Percentiles rank a stretch among this genome's conserved stretches.
These are phyloP conservation scores for Bungarus multicinctus DNA, from an alignment of 2,113 vertebrate species.

Conservation along the genomic window DNA sequence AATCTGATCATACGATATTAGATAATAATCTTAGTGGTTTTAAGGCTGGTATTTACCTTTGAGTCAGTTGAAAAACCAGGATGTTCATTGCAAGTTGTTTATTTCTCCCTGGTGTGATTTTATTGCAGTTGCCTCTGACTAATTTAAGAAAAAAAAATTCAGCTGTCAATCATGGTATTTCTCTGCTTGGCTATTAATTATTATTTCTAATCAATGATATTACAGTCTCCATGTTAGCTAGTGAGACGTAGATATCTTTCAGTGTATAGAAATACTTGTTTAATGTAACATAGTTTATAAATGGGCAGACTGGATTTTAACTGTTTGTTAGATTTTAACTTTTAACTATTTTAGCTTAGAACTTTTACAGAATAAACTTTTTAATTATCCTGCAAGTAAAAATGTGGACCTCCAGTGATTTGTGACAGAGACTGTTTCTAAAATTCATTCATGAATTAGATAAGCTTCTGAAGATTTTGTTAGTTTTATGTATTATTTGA, in stretches of 20 bases:
- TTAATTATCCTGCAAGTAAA: neutral
- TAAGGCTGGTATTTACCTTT: neutral
- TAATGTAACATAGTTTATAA: neutral
- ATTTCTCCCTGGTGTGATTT: neutral
- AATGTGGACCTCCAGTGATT: neutral
- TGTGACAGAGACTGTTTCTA: neutral
- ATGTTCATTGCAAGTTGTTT: neutral
- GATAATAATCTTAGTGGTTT: neutral
- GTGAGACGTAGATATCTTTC: fast-evolving
- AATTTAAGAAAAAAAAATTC: neutral
- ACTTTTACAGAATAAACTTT: neutral
- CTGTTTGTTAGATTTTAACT: neutral
- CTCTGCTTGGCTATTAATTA: neutral
- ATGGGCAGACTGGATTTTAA: neutral
- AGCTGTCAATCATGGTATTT: neutral
- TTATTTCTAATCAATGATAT: neutral
- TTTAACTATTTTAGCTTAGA: neutral
- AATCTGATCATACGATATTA: neutral
- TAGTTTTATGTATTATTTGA: neutral
- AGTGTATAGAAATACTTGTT: neutral
- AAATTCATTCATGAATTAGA: neutral
- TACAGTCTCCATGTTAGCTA: neutral
- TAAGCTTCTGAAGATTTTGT: neutral
- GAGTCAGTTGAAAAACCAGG: neutral
- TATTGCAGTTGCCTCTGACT: neutral